Conservation (phyloP, 2,113 vertebrate species). For the Periophthalmodon schlosseri region DNA sequence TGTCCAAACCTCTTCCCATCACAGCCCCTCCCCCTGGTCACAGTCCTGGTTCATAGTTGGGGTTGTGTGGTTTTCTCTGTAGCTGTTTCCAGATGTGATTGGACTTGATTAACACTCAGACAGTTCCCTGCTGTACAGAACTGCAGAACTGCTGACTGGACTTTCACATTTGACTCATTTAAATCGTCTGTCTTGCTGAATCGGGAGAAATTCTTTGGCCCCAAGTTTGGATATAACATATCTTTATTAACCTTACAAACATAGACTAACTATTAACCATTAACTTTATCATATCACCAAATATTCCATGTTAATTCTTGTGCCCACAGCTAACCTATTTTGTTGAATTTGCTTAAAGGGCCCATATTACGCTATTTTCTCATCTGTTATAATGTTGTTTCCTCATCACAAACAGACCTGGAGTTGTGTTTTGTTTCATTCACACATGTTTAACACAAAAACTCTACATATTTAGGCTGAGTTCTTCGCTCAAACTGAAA, state of each 20-base stretch:
- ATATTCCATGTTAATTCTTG: background rate
- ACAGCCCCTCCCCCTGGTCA: constrained; percentile 16
- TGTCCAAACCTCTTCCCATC: background rate
- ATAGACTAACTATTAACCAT: background rate
- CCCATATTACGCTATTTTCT: no score
- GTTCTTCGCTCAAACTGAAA: no score
- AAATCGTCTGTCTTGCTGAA: background rate
- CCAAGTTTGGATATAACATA: background rate
- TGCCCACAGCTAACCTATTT: background rate
- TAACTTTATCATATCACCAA: background rate
- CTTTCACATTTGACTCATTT: constrained; percentile 7
- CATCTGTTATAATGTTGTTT: no score
- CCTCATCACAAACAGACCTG: no score
- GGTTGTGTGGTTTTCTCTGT: constrained; percentile 24
- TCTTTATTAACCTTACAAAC: background rate
- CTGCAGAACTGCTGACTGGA: constrained; percentile 16
- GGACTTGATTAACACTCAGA: constrained; percentile 39
- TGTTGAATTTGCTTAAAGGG: background rate
- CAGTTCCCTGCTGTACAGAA: constrained; percentile 5
- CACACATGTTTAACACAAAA: no score
- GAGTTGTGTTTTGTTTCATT: no score
- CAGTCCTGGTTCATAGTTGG: constrained; percentile 21
- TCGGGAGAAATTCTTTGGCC: background rate
- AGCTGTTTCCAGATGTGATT: constrained; percentile 50
- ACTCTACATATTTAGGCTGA: no score